Conservation (phyloP, 2,888 invertebrate species). For the Cantharis rufa region DNA sequence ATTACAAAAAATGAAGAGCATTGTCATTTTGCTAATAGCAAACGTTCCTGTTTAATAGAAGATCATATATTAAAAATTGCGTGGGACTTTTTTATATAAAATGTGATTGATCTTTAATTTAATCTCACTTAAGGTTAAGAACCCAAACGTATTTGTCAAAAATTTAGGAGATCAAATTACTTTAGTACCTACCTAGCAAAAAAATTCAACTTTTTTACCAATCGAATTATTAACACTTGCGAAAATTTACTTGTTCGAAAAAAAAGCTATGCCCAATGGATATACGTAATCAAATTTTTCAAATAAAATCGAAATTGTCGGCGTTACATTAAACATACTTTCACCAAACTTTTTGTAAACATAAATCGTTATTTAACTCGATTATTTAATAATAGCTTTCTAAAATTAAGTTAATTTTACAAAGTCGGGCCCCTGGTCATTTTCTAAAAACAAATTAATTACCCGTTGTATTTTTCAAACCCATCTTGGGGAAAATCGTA, state of each 20-base stretch:
- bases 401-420: not conserved
- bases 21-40: constrained; percentile 18
- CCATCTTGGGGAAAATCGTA: not conserved
- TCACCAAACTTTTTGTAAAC: not conserved
- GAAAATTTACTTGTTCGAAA: not conserved
- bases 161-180: not conserved
- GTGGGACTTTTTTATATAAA: not conserved
- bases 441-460: not conserved
- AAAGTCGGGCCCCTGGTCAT: not conserved
- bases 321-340: not conserved
- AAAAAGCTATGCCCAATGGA: not conserved
- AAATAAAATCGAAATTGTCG: not conserved
- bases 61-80: not conserved
- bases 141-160: not conserved
- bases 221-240: not conserved
- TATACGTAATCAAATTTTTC: not conserved
- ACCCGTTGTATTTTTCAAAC: not conserved
- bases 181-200: not conserved
- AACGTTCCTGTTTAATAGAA: not conserved
- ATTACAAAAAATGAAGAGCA: constrained; percentile 9
- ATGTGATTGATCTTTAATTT: constrained; percentile 4
- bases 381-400: not conserved
- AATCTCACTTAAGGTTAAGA: not conserved
- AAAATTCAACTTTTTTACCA: not conserved
- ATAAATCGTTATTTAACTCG: not conserved